A percentile compares a stretch with the other conserved stretches of the same genome.
These are phyloP conservation scores for Pagetopsis macropterus DNA, from an alignment of 2,797 vertebrate genomes.

Conservation along the genomic window DNA sequence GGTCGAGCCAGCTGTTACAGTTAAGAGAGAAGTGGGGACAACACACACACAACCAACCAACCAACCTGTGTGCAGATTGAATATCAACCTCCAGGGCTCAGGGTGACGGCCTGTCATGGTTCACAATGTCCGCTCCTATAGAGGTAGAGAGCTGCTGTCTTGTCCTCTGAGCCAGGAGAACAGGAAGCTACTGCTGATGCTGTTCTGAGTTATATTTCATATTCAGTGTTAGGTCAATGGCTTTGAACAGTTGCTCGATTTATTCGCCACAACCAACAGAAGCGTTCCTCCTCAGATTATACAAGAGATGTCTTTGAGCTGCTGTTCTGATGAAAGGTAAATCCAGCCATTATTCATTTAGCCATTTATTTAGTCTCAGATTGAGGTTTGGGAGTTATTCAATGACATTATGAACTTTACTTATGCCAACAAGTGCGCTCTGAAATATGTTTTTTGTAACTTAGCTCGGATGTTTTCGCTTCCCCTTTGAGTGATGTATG, in stretches of 20 bases:
- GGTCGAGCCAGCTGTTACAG: conserved; percentile 79
- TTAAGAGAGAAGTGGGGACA: conserved; percentile 7
- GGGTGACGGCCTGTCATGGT: conserved; percentile 54
- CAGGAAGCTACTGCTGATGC: not conserved
- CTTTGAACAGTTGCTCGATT: not conserved
- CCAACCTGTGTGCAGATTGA: conserved; percentile 72
- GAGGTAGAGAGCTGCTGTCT: conserved; percentile 20
- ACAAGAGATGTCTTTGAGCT: not conserved
- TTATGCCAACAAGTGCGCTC: not conserved
- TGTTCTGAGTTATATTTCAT: not conserved
- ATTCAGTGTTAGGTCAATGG: not conserved
- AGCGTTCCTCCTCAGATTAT: not conserved
- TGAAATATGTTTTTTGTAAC: not conserved
- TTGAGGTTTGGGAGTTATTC: not conserved
- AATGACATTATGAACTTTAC: not conserved
- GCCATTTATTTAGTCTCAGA: not conserved
- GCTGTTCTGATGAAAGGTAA: conserved; percentile 20
- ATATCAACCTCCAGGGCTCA: conserved; percentile 65
- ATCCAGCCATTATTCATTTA: not conserved
- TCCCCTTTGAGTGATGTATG: not conserved
- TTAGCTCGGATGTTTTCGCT: not conserved
- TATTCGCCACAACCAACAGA: not conserved
- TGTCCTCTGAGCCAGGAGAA: not conserved
- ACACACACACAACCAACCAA: conserved; percentile 1
- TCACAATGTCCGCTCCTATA: conserved; percentile 55